A percentile compares a stretch with the other conserved stretches of the same genome.
These are phyloP conservation scores for Triplophysa tibetana DNA, from an alignment of 2,113 vertebrate species.

Conservation along the genomic window DNA sequence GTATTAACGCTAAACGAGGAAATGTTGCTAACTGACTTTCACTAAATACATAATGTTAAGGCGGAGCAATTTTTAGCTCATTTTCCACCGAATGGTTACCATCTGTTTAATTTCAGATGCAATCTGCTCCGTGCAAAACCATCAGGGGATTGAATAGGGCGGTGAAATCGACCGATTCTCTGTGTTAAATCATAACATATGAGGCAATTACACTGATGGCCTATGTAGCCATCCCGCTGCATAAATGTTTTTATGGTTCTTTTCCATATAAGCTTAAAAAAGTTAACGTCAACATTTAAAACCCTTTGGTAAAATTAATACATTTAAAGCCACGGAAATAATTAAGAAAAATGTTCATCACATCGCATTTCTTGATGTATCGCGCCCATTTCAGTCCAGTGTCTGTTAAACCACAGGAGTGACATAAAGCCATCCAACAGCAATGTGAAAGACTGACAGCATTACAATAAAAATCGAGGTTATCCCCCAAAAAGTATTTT, in stretches of 20 bases:
- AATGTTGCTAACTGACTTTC: conserved; percentile 59
- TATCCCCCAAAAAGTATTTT: no score
- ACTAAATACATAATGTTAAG: conserved; percentile 64
- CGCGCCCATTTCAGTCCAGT: no score
- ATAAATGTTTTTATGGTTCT: conserved; percentile 24
- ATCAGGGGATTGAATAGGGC: conserved; percentile 66
- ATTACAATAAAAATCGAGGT: no score
- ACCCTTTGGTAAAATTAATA: background rate
- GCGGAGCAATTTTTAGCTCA: conserved; percentile 68
- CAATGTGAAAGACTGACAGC: no score
- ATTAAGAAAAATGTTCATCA: background rate
- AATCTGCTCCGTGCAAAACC: conserved; percentile 71
- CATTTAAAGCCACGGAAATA: background rate
- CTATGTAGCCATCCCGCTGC: conserved; percentile 13
- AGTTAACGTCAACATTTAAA: background rate
- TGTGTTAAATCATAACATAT: conserved; percentile 66
- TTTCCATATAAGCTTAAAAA: background rate
- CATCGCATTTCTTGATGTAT: no score
- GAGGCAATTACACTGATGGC: conserved; percentile 57
- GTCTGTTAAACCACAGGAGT: no score
- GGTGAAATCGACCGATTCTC: conserved; percentile 64
- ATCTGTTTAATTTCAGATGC: conserved; percentile 78
- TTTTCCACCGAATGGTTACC: conserved; percentile 70
- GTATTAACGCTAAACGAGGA: conserved; percentile 58
- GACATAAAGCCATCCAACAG: no score